Base-by-base conservation (phyloP, 2,113 vertebrate genomes). In the Pipa parva region DNA sequence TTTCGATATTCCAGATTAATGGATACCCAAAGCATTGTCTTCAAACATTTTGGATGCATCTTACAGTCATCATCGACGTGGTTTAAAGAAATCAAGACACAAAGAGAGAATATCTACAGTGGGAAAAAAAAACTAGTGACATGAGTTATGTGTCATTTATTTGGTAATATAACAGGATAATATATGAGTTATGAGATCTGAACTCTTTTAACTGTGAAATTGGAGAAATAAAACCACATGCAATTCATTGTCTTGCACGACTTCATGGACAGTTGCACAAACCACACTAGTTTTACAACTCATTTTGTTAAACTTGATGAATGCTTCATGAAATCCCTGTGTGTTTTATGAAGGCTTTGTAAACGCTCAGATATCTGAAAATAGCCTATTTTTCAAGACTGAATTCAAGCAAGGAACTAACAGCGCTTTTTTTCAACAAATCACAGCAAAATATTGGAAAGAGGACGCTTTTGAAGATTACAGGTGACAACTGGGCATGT, bases 191-290 rank as follows among this genome's bases (percentile, higher is more conserved):
- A 29, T 24, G 5, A 48, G 26, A 57, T 31, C 7, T 31, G 3
- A 31, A 48, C 51, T 46, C 50, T 39, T 13, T 57, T 27, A 20
- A 57, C 63, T 45, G 37, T 57, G 54, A 57, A 48, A 66, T 57
- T 22, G 52, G 27, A 31, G 52, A 46, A 29, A 31, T 42, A 6
- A 57, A 66, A 57, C 26, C 2, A 49, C 61, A 45, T 28, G 11
- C 63, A 22, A 28, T 64, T 27, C 25, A 64, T 56, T 65, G 37
- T 57, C 26, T 57, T 65, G 51, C 37, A 66, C 21, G 26, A 25
- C 46, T 52, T 45, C 36, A 56, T 56, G 51, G 18, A 66, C 21
- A 48, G 63, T 48, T 66, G 37, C 55, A 57, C 63, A 66, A 57
- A 24, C 52, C 20, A 13, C 52, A 57, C 25, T 45, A 13, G 28